Percentiles rank a stretch among this genome's conserved stretches.
phyloP scores from a whole-genome alignment of 2,888 invertebrate genomes.

The Koerneria pararmatus region DNA sequence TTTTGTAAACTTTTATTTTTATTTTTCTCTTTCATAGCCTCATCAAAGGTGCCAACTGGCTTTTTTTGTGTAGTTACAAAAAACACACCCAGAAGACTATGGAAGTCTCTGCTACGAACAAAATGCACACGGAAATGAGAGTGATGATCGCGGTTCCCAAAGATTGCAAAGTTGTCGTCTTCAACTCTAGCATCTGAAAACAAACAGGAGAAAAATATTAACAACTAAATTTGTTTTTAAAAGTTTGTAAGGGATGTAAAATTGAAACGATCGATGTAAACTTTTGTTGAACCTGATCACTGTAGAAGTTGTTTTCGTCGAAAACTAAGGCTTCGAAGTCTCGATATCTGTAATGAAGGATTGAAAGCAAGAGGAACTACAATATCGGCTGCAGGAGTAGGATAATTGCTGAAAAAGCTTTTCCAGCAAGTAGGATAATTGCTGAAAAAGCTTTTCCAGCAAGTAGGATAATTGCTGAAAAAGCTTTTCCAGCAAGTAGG shows the following conservation, averaged over 20 bases:
- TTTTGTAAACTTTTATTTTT: too few relatives aligned
- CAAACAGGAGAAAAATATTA: background rate
- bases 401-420: too few relatives aligned
- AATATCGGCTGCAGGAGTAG: too few relatives aligned
- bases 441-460: too few relatives aligned
- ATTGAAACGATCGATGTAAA: background rate
- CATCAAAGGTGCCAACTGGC: too few relatives aligned
- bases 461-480: too few relatives aligned
- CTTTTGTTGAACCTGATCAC: conserved; percentile 44
- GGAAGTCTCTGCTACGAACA: conserved; percentile 55
- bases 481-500: too few relatives aligned
- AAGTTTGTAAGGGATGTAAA: background rate
- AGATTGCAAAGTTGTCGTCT: conserved; percentile 52
- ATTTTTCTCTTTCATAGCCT: too few relatives aligned
- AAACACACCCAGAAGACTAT: conserved; percentile 60
- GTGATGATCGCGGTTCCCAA: conserved; percentile 57
- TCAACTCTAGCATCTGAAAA: conserved; percentile 47
- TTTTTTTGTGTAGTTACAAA: too few relatives aligned
- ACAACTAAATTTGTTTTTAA: too few relatives aligned
- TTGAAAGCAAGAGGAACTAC: too few relatives aligned
- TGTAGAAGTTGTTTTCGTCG: conserved; percentile 59
- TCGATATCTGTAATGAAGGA: conserved; percentile 36
- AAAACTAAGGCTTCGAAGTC: conserved; percentile 57
- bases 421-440: too few relatives aligned
- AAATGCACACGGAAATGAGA: conserved; percentile 49